Evolutionary conservation across 2,888 invertebrate species (phyloP).

Genomic region (Meganola albula): DNA sequence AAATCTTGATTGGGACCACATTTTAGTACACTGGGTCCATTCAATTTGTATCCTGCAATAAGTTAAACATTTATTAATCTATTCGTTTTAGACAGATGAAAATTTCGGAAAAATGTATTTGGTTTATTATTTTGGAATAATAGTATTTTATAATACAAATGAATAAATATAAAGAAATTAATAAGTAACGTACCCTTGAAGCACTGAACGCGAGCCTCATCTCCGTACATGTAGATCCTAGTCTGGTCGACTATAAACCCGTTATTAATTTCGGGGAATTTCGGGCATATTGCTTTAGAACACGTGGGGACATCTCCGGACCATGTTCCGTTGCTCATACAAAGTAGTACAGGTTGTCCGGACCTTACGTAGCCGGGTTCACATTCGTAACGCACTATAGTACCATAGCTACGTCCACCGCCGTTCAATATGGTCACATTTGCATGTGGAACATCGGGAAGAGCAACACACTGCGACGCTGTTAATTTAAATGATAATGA

Average conservation of each 20-base stretch:
- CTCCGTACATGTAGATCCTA: conserved; percentile 88
- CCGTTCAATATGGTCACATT: conserved; percentile 92
- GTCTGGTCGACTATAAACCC: conserved; percentile 90
- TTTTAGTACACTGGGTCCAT: conserved; percentile 88
- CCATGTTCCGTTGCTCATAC: conserved; percentile 98
- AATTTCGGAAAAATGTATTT: too few relatives aligned
- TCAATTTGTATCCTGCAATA: conserved; percentile 86
- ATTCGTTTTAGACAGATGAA: too few relatives aligned
- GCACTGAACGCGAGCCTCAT: conserved; percentile 94
- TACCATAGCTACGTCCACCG: conserved; percentile 94
- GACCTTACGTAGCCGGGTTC: conserved; percentile 92
- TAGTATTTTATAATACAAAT: background rate
- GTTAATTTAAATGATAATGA: too few relatives aligned
- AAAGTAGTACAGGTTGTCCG: conserved; percentile 93
- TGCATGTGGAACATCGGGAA: conserved; percentile 91
- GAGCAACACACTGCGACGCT: conserved; percentile 94
- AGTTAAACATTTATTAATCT: too few relatives aligned
- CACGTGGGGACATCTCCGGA: conserved; percentile 94
- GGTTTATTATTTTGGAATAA: too few relatives aligned
- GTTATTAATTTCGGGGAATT: conserved; percentile 88
- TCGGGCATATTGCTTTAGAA: conserved; percentile 84
- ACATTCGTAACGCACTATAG: conserved; percentile 94
- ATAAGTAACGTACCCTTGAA: conserved; percentile 76
- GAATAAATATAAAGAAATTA: background rate
- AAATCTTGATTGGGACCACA: conserved; percentile 92